Conservation (phyloP, 2,113 vertebrate species). For the Neodon shergylaensis region DNA sequence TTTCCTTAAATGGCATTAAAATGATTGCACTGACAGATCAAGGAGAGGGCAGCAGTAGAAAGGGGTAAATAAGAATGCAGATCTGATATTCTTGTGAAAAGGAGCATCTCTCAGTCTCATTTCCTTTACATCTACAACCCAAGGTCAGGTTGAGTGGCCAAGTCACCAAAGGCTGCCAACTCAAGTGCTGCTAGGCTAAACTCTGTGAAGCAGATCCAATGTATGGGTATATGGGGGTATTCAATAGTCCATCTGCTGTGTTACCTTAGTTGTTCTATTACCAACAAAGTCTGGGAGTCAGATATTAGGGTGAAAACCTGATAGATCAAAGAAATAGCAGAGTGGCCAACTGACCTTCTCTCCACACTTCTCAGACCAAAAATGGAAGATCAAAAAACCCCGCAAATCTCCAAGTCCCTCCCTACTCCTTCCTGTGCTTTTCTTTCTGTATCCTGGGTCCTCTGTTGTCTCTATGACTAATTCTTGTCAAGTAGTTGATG, state of each 20-base stretch:
- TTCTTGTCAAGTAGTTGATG: not conserved
- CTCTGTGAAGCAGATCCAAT: not conserved
- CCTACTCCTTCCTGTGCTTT: not conserved
- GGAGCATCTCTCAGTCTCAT: not conserved
- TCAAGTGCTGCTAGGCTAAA: not conserved
- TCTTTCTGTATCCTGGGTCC: not conserved
- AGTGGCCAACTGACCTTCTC: not conserved
- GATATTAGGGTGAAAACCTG: not conserved
- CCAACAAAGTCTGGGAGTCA: not conserved
- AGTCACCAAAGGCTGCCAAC: not conserved
- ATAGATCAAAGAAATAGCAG: not conserved
- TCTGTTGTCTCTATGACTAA: not conserved
- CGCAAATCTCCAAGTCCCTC: not conserved
- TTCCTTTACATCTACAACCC: not conserved
- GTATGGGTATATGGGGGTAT: not conserved
- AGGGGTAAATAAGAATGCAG: not conserved
- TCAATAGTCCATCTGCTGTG: not conserved
- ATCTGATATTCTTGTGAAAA: not conserved
- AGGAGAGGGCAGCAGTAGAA: not conserved
- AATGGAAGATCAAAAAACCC: not conserved
- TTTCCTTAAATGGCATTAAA: not conserved
- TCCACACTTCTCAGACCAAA: not conserved
- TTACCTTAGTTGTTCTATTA: not conserved
- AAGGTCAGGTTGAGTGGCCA: not conserved
- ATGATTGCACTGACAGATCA: not conserved